A percentile compares a stretch with the other conserved stretches of the same genome.
Evolutionary conservation across 2,888 invertebrate genomes (phyloP).

Genomic region (Platycheirus rosarum): DNA sequence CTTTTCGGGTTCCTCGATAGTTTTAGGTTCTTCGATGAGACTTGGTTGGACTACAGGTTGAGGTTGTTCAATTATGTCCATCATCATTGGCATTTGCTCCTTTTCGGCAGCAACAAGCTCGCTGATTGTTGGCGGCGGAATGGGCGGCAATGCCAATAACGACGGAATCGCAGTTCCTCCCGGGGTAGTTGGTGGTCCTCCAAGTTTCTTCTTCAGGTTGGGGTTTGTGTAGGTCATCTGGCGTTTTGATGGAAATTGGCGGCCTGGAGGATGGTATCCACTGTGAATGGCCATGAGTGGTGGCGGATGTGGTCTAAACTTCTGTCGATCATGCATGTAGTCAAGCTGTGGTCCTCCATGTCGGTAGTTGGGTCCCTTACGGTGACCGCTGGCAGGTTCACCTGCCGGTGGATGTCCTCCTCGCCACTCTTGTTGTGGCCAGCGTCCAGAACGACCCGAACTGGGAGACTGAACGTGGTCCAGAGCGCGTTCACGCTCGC

Average conservation of each 20-base stretch:
- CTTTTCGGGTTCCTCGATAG: conserved; percentile 16
- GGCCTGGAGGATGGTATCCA: conserved; percentile 75
- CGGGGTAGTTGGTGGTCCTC: conserved; percentile 73
- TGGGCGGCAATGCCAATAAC: conserved; percentile 80
- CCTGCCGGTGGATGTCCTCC: conserved; percentile 40
- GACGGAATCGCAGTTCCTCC: conserved; percentile 81
- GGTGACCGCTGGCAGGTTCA: conserved; percentile 35
- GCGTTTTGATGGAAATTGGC: conserved; percentile 80
- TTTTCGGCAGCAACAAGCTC: conserved; percentile 75
- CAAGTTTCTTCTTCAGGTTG: conserved; percentile 78
- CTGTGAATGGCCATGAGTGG: conserved; percentile 80
- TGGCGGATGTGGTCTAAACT: conserved; percentile 79
- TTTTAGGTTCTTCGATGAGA: conserved; percentile 33
- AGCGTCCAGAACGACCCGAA: conserved; percentile 51
- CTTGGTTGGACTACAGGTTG: conserved; percentile 60
- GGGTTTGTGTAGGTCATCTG: conserved; percentile 80
- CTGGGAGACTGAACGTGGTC: conserved; percentile 62
- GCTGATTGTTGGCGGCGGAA: conserved; percentile 78
- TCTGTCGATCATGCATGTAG: conserved; percentile 76
- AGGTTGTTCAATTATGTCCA: conserved; percentile 15
- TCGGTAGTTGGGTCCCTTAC: conserved; percentile 52
- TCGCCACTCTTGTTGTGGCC: conserved; percentile 70
- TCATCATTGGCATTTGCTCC: conserved; percentile 1
- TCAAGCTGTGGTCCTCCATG: conserved; percentile 75
- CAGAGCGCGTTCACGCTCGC: conserved; percentile 59